A percentile compares a stretch with the other conserved stretches of the same genome.
These are phyloP conservation scores for Oxyura jamaicensis DNA, from an alignment of 2,113 vertebrate genomes.

Conservation along the genomic window DNA sequence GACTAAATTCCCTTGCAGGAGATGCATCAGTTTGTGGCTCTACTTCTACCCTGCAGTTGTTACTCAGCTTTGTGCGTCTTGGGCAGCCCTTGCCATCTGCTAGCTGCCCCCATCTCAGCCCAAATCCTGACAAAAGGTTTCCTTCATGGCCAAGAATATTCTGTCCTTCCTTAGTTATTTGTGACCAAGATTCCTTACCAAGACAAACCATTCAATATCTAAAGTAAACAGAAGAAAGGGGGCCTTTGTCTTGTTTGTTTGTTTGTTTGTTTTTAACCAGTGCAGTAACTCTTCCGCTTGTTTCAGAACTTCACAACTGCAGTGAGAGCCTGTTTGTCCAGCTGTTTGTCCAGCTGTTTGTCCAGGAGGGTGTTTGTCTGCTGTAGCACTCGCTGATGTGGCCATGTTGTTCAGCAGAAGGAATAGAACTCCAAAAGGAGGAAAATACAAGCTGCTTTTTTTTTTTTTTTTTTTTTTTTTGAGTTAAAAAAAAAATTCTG, in stretches of 20 bases:
- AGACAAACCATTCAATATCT: constrained; percentile 11
- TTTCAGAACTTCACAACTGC: constrained; percentile 13
- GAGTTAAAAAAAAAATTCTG: neutral
- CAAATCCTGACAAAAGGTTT: neutral
- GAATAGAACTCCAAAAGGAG: neutral
- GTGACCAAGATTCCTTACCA: neutral
- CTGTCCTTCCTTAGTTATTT: neutral
- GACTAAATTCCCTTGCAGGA: neutral
- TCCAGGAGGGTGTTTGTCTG: neutral
- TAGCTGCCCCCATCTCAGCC: neutral
- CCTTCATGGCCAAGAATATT: neutral
- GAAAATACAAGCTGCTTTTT: neutral
- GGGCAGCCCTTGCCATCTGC: neutral
- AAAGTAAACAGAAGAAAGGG: constrained; percentile 14
- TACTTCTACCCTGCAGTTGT: neutral
- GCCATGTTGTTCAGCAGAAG: neutral
- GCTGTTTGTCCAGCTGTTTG: neutral
- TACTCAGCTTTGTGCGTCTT: neutral
- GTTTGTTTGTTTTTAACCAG: neutral
- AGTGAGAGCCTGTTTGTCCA: constrained; percentile 18
- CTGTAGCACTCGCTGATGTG: neutral
- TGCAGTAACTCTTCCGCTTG: neutral
- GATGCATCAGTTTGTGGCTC: neutral
- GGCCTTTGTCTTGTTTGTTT: neutral
- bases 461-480: neutral